These are phyloP conservation scores for Metallyticus violacea DNA, from an alignment of 2,888 invertebrate species.

Conservation along the genomic window DNA sequence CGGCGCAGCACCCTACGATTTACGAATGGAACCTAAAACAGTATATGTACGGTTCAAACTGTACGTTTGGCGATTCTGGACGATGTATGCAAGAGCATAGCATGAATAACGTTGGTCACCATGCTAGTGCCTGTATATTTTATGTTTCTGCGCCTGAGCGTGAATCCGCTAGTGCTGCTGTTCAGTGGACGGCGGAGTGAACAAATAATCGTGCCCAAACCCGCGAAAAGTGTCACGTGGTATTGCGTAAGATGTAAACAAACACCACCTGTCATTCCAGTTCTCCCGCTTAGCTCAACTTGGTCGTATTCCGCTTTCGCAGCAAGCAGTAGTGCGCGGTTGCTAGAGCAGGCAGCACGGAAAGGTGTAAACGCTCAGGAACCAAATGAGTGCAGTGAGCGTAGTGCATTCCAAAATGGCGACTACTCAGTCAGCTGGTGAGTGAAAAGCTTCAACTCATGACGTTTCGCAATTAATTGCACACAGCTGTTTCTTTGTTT, in stretches of 20 bases:
- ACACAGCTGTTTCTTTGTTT: too few species aligned
- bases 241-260: neutral
- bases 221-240: neutral
- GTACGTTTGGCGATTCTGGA: too few species aligned
- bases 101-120: too few species aligned
- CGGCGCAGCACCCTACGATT: too few species aligned
- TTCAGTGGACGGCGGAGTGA: neutral
- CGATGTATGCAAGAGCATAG: too few species aligned
- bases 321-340: neutral
- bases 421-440: neutral
- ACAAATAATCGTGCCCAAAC: neutral
- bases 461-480: too few species aligned
- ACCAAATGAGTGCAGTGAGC: neutral
- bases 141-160: neutral
- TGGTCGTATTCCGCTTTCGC: neutral
- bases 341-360: neutral
- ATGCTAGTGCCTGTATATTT: too few species aligned
- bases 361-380: neutral
- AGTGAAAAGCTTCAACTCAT: too few species aligned
- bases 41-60: too few species aligned
- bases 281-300: neutral
- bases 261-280: constrained; percentile 10
- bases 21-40: too few species aligned
- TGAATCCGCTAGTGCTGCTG: neutral
- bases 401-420: neutral